Evolutionary conservation across 2,113 vertebrate species (phyloP).

Genomic region (Australoheros scitulus): DNA sequence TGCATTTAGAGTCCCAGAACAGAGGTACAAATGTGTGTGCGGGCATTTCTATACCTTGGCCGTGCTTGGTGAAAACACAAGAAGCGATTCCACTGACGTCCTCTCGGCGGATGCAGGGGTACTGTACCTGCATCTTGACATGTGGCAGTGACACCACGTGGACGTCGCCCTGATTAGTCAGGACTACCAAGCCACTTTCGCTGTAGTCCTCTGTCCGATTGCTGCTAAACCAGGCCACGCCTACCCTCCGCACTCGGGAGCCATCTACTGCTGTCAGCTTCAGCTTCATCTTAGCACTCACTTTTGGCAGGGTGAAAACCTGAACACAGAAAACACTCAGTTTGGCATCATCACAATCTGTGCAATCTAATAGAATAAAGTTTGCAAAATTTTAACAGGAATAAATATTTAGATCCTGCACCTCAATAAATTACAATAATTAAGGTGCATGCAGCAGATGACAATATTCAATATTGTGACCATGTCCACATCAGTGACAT

Average conservation of each 20-base stretch:
- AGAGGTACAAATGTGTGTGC: background rate
- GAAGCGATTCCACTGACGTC: conserved; percentile 97
- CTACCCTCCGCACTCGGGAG: conserved; percentile 89
- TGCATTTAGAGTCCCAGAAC: background rate
- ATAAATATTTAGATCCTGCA: background rate
- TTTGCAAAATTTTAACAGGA: background rate
- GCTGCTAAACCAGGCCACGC: conserved; percentile 89
- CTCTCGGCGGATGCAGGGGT: conserved; percentile 93
- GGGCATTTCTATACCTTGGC: conserved; percentile 84
- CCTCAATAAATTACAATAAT: background rate
- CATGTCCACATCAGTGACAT: background rate
- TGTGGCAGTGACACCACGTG: conserved; percentile 92
- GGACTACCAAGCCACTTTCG: conserved; percentile 88
- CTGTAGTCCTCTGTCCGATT: conserved; percentile 85
- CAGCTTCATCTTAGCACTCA: conserved; percentile 93
- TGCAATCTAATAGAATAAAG: background rate
- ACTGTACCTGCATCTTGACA: conserved; percentile 92
- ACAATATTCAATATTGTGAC: accelerated
- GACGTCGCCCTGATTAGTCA: conserved; percentile 95
- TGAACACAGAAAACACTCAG: conserved; percentile 53
- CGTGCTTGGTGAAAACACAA: conserved; percentile 95
- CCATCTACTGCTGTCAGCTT: conserved; percentile 95
- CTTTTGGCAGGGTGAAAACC: conserved; percentile 95
- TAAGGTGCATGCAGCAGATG: background rate
- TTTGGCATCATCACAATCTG: background rate